A percentile compares a stretch with the other conserved stretches of the same genome.
These are phyloP conservation scores for Ophthalmolycus amberensis DNA, from an alignment of 2,113 vertebrate species.

Conservation along the genomic window DNA sequence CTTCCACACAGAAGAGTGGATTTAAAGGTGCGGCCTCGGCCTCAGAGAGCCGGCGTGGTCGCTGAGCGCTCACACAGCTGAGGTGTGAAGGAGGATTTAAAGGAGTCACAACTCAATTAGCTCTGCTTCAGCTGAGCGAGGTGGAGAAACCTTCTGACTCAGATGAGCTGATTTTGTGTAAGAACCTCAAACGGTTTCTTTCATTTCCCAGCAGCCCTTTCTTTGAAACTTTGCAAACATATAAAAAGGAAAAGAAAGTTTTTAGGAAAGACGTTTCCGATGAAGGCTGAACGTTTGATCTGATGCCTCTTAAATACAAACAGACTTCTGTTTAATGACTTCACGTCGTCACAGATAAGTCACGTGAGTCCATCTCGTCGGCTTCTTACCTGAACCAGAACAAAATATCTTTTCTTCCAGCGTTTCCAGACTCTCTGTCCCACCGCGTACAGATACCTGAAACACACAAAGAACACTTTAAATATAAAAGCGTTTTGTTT, in stretches of 20 bases:
- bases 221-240: neutral
- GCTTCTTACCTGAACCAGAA: constrained; percentile 94
- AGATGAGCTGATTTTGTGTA: constrained; percentile 7
- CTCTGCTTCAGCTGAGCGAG: neutral
- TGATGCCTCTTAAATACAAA: too few relatives aligned
- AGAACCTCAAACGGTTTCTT: neutral
- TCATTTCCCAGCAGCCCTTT: neutral
- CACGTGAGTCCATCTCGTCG: too few relatives aligned
- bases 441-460: constrained; percentile 91
- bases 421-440: constrained; percentile 98
- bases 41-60: neutral
- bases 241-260: neutral
- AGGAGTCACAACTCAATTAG: neutral
- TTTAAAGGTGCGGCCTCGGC: neutral
- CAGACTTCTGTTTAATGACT: too few relatives aligned
- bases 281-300: neutral
- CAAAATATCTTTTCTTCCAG: constrained; percentile 98
- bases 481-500: too few relatives aligned
- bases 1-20: neutral
- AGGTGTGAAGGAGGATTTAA: neutral
- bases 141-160: neutral
- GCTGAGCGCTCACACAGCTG: neutral
- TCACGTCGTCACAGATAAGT: too few relatives aligned
- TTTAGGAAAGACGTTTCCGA: neutral
- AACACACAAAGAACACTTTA: constrained; percentile 9